Base-by-base conservation (phyloP, 2,888 invertebrate genomes). In the Steinernema scapterisci region DNA sequence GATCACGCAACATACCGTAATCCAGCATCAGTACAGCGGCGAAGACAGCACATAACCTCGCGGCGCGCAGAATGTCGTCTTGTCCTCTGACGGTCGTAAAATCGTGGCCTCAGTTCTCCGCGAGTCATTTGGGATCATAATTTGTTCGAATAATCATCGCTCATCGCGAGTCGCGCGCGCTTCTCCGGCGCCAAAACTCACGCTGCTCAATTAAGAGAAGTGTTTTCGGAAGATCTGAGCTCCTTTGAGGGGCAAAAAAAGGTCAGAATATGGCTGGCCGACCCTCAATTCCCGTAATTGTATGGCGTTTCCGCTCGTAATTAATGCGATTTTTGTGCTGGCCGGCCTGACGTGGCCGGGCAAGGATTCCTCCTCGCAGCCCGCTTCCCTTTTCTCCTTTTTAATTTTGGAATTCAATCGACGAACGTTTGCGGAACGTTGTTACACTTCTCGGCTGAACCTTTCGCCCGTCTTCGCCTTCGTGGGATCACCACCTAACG, bases 261-360 rank as follows among this genome's bases (percentile, higher is more conserved):
- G 63, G 63, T 48, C 48, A 48, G 38, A 48, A 7, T 16, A 48
- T 48, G 63, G 25, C 19, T 9, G 11, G 31, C 25, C 38, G 16
- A 16, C 63, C 63, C 63, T 63, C 63, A 63, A 63, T 63, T 27
- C 63, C 16, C 63, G 11, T 63, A 63, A 63, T 63, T 63, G 63
- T n/a, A 19, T 19, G 16, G 63, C 27, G 63, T 27, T 63, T 63
- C 63, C 63, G 63, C 31, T 31, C 63, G 63, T 63, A 63, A 63
- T 63, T 63, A 63, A 63, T 27, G 63, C 63, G 31, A 63, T 63
- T 63, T 63, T 63, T 63, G 38, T 63, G 25, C 27, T 63, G 9
- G 31, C 16, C 63, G 63, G 38, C 63, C 27, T 63, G 63, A 63
- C 38, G 38, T 38, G 38, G 9, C 38, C 38, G 38, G 38, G 38